Evolutionary conservation across 2,113 vertebrate genomes (phyloP), one percentile per base, ranked within the genome.

Genomic region (Sinocyclocheilus grahami): DNA sequence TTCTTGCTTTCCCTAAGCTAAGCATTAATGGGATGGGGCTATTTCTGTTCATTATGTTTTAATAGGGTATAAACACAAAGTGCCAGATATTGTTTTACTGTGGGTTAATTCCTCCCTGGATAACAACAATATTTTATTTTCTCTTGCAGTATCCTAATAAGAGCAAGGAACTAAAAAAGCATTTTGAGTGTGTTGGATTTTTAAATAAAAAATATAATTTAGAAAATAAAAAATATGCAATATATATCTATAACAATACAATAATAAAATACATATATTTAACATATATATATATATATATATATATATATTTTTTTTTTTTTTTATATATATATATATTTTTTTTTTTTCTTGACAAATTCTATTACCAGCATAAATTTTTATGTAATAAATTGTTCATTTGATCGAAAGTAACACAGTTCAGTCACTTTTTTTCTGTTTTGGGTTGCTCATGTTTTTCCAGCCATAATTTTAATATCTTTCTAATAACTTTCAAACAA

Each of bases 41-140:
- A 83, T 42, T 83, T 74, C 12, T 83, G 27, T 82, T 86, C 82
- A 65, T 72, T 60, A 37, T 69, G 46, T 69, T 83, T 82, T 78
- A 83, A 62, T 82, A 85, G 37, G 1, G 13, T 62, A 22, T 60
- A 62, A 51, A 69, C 30, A 14, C 0, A 33, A 12, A 88, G 33
- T 16, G 20, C 20, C 33, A 55, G 48, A 58, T 9, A 12, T 30
- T n/a, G n/a, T 24, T 71, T 71, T 69, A 48, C 30, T 11, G 30
- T 84, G 5, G 1, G 14, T 37, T 33, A 46, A 63, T 60, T 16
- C 8, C 46, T 39, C 67, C 51, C 74, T 85, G n/a, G 0, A 20
- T 39, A 62, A 3, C 20, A 62, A 8, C 33, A 62, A n/a, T 27
- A 3, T 0, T n/a, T 20, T 9, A 11, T 24, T 46, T 75, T 18